Percentiles rank a stretch among this genome's conserved stretches.
phyloP scores from a whole-genome alignment of 37 sponge, comb jelly and placozoan species.

The Cliona cf. orientalis region DNA sequence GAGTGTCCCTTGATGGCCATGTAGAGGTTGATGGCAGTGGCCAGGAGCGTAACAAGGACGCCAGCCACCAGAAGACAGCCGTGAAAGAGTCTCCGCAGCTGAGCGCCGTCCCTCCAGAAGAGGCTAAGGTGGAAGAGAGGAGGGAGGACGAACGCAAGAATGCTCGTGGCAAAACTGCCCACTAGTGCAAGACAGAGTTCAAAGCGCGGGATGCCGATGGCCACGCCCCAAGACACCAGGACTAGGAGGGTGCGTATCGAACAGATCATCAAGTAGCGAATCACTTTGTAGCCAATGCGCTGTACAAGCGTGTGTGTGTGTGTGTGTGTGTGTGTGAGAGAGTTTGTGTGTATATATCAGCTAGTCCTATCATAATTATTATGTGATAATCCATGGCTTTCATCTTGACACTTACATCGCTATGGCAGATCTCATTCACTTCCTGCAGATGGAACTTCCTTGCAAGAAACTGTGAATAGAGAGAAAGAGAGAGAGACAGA shows the following conservation, averaged over 20 bases:
- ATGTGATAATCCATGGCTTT: neutral
- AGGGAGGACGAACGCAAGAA: conserved; percentile 80
- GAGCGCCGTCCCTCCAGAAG: conserved; percentile 34
- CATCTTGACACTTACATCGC: neutral
- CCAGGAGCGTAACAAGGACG: conserved; percentile 48
- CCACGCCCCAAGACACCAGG: conserved; percentile 68
- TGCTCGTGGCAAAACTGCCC: conserved; percentile 77
- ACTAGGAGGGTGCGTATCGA: conserved; percentile 60
- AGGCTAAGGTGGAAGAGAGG: conserved; percentile 80
- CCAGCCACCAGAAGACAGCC: conserved; percentile 54
- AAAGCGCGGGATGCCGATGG: conserved; percentile 78
- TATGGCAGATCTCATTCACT: no score
- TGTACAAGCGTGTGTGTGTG: neutral
- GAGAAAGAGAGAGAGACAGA: neutral
- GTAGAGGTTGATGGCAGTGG: conserved; percentile 66
- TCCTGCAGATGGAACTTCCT: no score
- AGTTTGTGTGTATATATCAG: neutral
- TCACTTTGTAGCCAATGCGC: neutral
- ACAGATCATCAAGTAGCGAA: conserved; percentile 28
- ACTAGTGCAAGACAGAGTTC: conserved; percentile 77
- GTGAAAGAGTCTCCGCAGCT: conserved; percentile 50
- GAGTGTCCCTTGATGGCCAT: conserved; percentile 23
- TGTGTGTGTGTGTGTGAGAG: conserved; percentile 16
- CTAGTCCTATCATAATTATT: neutral
- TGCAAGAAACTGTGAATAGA: no score